Conservation (phyloP, 2,888 invertebrate species). For the Chalcosyrphus nemorum region DNA sequence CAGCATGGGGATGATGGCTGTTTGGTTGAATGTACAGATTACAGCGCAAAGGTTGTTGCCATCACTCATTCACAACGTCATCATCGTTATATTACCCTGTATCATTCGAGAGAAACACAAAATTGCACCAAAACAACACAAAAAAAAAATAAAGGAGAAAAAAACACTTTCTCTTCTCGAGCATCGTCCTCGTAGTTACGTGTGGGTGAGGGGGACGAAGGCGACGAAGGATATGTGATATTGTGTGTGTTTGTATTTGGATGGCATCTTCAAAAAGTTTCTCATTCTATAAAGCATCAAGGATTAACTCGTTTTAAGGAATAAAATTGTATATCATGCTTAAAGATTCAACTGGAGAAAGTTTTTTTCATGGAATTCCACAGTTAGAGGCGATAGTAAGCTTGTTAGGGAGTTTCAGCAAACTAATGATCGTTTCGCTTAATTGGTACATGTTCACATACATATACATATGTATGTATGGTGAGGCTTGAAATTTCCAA, state of each 20-base stretch:
- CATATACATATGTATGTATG: too few relatives aligned
- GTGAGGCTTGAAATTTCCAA: neutral
- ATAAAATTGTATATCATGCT: neutral
- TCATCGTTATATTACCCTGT: conserved; percentile 28
- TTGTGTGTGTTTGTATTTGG: neutral
- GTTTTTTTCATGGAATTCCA: neutral
- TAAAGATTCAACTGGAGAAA: neutral
- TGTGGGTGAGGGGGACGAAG: neutral
- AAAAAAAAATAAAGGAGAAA: neutral
- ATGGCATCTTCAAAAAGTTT: conserved; percentile 40
- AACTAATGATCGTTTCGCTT: conserved; percentile 8
- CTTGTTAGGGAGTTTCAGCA: neutral
- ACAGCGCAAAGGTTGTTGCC: conserved; percentile 68
- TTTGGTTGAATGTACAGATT: conserved; percentile 59
- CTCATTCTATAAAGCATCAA: neutral
- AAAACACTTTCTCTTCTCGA: conserved; percentile 48
- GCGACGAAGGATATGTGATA: neutral
- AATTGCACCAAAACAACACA: conserved; percentile 6
- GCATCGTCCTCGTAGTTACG: neutral
- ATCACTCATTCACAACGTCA: conserved; percentile 58
- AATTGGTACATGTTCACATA: neutral
- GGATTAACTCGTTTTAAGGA: conserved; percentile 49
- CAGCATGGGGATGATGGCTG: neutral
- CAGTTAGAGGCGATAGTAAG: neutral
- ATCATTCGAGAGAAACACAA: conserved; percentile 27